Base-by-base conservation (phyloP, 92 coral and sea anemone genomes). In the Pocillopora meandrina region DNA sequence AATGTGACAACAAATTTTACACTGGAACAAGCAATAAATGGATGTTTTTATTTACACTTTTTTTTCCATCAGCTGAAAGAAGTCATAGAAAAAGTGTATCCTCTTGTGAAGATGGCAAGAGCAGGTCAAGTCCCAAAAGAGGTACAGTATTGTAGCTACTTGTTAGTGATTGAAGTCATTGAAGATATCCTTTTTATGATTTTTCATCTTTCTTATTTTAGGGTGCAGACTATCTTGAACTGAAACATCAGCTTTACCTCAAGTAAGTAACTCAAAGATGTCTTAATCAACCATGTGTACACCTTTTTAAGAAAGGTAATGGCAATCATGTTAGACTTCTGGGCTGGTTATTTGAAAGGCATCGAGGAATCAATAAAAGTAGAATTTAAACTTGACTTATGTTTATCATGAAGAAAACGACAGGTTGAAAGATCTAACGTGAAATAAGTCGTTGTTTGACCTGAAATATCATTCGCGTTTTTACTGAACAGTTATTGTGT, bases 181-280 rank as follows among this genome's bases (percentile, higher is more conserved):
- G 69, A 16, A 59, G 17, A 56, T 79, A 0, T 42, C 52, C 8
- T 42, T 42, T 42, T 42, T 0, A 42, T 42, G 52, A 3, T 42
- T 42, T 42, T 42, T 61, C 23, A 9, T 42, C 42, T 36, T 83
- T 15, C 52, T 21, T 26, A 9, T 83, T 31, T 2, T 47, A 96
- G 99, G 99, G 99, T 36, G 92, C 93, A 65, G 88, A 89, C 66
- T 96, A 96, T 75, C 57, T 96, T 72, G 97, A 96, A 87, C 93
- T 92, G 20, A 96, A 92, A 47, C 95, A 96, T 33, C 92, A 93
- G 65, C 90, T 96, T 1, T 89, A 89, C 56, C 93, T 96, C 76
- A 96, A 94, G 99, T 96, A 90, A 92, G 99, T 17, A 9, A 20
- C 3, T 12, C 1, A n/a, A 65, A 57, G 33, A 57, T 5, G 31